Base-by-base conservation (phyloP, 2,797 vertebrate species). In the Parauchenoglanis punctatus region DNA sequence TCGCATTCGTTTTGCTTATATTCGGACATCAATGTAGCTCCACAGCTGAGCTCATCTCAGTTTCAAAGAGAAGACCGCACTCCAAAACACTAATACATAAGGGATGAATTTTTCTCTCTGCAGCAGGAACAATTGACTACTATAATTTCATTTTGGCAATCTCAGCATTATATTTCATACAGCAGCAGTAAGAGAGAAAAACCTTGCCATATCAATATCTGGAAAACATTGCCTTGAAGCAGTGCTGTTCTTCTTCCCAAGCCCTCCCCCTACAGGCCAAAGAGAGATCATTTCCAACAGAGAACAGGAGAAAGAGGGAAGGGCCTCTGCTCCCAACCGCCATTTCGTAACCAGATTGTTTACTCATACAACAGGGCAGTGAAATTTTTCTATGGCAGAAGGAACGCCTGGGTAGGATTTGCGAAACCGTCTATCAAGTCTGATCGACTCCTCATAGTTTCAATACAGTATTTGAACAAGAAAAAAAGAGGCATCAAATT, bases 301-400 rank as follows among this genome's bases (percentile, higher is more conserved):
- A 91, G 87, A 81, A 90, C 89, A 87, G 90, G 86, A 92, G 93
- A 92, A 93, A 88, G 86, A 92, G 93, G 91, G 95, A 92, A 94
- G 94, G 93, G 91, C 95, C 89, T 93, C 94, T 94, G 95, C 94
- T 94, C 94, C 95, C 94, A 94, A 93, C 96, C 96, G 96, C 97
- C 97, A 97, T 97, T 97, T 97, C 96, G 95, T 95, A 96, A 96
- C 96, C 92, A 95, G 95, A 96, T 93, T 97, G 96, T 97, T 97
- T 97, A 96, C 97, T 94, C 94, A 94, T 96, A 95, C 91, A 92
- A 88, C 88, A 89, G 75, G 88, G 94, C 92, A 91, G 93, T 92
- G 92, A 85, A 67, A 87, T 88, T 93, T 91, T 92, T 94, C 93
- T 92, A 93, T 80, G 73, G 73, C 59, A 31, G 15, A 35, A 85